phyloP scores from a whole-genome alignment of 35 echinoderm and acorn worm species.

The Heliocidaris tuberculata region DNA sequence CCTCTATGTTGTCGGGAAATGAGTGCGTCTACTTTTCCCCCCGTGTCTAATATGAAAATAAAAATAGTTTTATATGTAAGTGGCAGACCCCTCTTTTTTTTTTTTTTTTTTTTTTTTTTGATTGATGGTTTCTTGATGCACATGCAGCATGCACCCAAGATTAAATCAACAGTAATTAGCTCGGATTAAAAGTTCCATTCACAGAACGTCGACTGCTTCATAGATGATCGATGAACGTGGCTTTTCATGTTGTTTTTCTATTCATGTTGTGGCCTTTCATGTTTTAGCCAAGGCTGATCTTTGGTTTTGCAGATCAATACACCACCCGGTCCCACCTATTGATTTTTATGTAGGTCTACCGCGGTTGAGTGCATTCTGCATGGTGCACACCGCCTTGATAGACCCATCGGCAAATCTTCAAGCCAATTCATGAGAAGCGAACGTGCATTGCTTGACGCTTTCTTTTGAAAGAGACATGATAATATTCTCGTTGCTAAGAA shows the following conservation, averaged over 20 bases:
- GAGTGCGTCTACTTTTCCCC: no score
- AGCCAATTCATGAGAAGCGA: background rate
- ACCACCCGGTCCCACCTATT: background rate
- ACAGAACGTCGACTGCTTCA: background rate
- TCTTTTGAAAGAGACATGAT: background rate
- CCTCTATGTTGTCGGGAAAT: no score
- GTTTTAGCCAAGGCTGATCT: background rate
- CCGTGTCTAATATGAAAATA: no score
- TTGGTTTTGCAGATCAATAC: background rate
- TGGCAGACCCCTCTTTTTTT: no score
- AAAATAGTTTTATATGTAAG: no score
- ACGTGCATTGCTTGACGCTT: background rate
- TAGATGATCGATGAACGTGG: background rate
- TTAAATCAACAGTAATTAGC: no score
- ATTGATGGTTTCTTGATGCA: no score
- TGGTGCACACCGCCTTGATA: background rate
- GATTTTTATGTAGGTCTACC: background rate
- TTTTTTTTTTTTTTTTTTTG: no score
- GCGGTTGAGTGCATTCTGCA: background rate
- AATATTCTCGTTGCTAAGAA: background rate
- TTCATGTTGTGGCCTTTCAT: background rate
- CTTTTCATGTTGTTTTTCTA: background rate
- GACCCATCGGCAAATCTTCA: background rate
- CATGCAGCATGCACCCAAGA: no score
- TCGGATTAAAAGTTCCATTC: background rate